phyloP scores from a whole-genome alignment of 2,888 invertebrate species.

The Eristalis pertinax region DNA sequence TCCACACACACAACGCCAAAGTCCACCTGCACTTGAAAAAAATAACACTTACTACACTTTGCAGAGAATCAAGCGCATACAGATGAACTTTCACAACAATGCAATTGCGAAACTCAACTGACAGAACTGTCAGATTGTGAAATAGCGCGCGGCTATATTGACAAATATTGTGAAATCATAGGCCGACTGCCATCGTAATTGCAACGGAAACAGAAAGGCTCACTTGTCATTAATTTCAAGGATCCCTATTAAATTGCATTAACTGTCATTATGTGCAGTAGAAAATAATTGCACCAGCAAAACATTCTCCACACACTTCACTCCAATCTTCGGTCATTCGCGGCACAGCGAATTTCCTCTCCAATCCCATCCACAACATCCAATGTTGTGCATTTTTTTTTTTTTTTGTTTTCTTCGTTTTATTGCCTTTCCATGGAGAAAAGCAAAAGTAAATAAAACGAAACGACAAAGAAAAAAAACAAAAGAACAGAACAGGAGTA shows the following conservation, averaged over 20 bases:
- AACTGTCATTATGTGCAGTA: constrained; percentile 39
- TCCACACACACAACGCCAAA: not conserved
- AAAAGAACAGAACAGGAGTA: constrained; percentile 32
- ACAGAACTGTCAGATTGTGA: not conserved
- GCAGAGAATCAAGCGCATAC: not conserved
- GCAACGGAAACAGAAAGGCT: constrained; percentile 2
- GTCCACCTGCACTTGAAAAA: not conserved
- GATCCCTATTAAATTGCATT: constrained; percentile 50
- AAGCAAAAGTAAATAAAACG: constrained; percentile 21
- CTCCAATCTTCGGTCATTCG: not conserved
- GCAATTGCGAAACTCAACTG: not conserved
- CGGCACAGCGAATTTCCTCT: not conserved
- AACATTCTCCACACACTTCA: not conserved
- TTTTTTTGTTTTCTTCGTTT: not conserved
- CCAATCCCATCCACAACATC: not conserved
- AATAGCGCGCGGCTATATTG: not conserved
- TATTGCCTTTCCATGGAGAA: constrained; percentile 3
- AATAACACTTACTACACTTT: not conserved
- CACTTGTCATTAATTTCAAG: constrained; percentile 42
- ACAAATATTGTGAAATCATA: not conserved
- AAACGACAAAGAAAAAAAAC: not conserved
- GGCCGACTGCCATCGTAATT: not conserved
- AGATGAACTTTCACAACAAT: not conserved
- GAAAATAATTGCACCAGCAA: constrained; percentile 29
- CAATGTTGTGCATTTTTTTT: not conserved